Conservation (phyloP, 2,797 vertebrate genomes). For the Chaenodraco wilsoni region DNA sequence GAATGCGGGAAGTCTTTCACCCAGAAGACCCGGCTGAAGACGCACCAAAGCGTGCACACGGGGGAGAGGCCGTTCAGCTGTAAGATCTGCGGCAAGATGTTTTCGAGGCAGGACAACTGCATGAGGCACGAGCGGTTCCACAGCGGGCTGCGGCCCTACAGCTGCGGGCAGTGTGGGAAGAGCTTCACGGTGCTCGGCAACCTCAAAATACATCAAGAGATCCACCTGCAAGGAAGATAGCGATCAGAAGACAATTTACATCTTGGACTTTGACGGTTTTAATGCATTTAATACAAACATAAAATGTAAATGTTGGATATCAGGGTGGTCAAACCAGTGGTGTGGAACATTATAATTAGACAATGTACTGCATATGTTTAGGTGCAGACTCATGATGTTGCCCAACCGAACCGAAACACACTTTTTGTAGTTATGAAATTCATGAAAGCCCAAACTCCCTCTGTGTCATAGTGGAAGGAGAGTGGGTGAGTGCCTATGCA, state of each 20-base stretch:
- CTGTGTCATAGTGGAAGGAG: neutral
- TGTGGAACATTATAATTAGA: neutral
- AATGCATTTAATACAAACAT: neutral
- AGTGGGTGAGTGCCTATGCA: constrained; percentile 10
- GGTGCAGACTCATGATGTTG: neutral
- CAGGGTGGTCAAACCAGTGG: neutral
- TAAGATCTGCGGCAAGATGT: constrained; percentile 77
- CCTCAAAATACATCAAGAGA: constrained; percentile 73
- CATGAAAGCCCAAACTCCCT: no score
- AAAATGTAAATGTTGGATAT: neutral
- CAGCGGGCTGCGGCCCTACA: constrained; percentile 72
- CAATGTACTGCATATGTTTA: neutral
- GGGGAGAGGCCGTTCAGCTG: constrained; percentile 79
- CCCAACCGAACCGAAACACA: neutral
- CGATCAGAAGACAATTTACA: neutral
- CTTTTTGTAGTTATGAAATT: neutral
- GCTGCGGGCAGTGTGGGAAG: constrained; percentile 71
- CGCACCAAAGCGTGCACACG: constrained; percentile 82
- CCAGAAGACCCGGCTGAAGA: constrained; percentile 80
- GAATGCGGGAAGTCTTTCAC: constrained; percentile 83
- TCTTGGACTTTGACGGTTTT: neutral
- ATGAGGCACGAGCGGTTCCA: constrained; percentile 80
- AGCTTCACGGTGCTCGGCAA: constrained; percentile 71
- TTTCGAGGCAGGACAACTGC: constrained; percentile 82
- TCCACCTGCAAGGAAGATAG: constrained; percentile 62